Evolutionary conservation across 2,113 vertebrate species (phyloP), one percentile per base, ranked within the genome.

Genomic region (Gnathonemus echidnorhynchus): DNA sequence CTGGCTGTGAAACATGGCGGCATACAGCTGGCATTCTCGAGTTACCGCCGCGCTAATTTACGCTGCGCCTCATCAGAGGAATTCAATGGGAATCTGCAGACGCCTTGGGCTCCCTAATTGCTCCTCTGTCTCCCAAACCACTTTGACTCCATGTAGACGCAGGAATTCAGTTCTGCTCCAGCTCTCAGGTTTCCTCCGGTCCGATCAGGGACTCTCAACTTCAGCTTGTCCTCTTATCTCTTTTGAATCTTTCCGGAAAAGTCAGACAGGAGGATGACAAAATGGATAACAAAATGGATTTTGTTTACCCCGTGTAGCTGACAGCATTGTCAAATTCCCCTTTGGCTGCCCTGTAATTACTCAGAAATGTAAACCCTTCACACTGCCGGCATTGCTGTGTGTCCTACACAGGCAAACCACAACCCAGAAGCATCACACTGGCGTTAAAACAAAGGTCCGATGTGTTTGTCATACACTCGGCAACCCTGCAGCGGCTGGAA

Each of bases 11-110:
- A 70, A 17, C 48, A 24, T 66, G 84, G 89, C 80, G 80, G 56
- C 86, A 62, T 91, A 24, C 91, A 91, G 70, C 90, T 86, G 90
- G 88, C 91, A 91, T 91, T 92, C 91, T 80, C 91, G 88, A 89
- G 92, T 90, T 91, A 91, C 89, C 90, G 89, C 90, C 50, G 88
- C 88, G 49, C 87, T 90, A 88, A 90, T 89, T 92, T 91, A 88
- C 90, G 89, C 88, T 86, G 17, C 88, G 27, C 84, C 90, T 92
- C 53, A 87, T n/a, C 17, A 53, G 17, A 46, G 39, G 27, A 48
- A 62, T 24, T 52, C 21, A 86, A 3, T 48, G 52, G 77, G 77
- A 46, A 86, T 89, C 84, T n/a, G 27, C 21, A 13, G 66, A 58
- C 19, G 88, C 62, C 58, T 35, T 66, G 70, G 50, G 70, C 46